Conservation (phyloP, 2,888 invertebrate genomes). For the Scotopteryx bipunctaria region DNA sequence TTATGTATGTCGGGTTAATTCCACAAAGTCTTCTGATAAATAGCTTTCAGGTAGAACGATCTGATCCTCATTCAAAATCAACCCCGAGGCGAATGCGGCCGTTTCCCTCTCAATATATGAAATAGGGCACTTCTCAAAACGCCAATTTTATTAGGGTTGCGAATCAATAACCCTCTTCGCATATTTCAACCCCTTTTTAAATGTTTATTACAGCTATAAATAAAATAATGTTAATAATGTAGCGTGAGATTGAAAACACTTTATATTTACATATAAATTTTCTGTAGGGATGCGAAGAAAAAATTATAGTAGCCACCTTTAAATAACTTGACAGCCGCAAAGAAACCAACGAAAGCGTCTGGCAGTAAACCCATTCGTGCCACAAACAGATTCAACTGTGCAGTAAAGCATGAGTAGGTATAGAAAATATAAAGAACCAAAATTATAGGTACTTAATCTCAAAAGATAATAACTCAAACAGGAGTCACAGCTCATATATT, state of each 20-base stretch:
- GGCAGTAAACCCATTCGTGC: slow-evolving; percentile 28
- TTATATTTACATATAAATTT: neutral
- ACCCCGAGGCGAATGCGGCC: slow-evolving; percentile 56
- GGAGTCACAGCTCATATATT: slow-evolving; percentile 36
- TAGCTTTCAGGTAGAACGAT: slow-evolving; percentile 52
- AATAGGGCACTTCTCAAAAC: slow-evolving; percentile 68
- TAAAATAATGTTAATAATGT: slow-evolving; percentile 45
- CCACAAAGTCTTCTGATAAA: slow-evolving; percentile 41
- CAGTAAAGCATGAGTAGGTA: slow-evolving; percentile 2
- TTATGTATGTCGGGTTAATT: slow-evolving; percentile 14
- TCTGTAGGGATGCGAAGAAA: neutral
- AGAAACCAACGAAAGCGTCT: slow-evolving; percentile 29
- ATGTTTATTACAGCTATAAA: slow-evolving; percentile 50
- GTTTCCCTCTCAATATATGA: slow-evolving; percentile 67
- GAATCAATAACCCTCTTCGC: slow-evolving; percentile 68
- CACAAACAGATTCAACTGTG: slow-evolving; percentile 26
- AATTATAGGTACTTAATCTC: too few species aligned
- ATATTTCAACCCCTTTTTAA: slow-evolving; percentile 59
- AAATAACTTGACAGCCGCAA: slow-evolving; percentile 33
- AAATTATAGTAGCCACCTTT: slow-evolving; percentile 16
- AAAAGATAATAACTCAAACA: slow-evolving; percentile 23
- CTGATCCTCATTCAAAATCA: slow-evolving; percentile 59
- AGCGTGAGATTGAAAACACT: slow-evolving; percentile 45
- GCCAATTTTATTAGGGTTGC: slow-evolving; percentile 76
- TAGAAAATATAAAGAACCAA: too few species aligned